phyloP scores from a whole-genome alignment of 2,888 invertebrate genomes.

The Sarcophaga caerulescens region DNA sequence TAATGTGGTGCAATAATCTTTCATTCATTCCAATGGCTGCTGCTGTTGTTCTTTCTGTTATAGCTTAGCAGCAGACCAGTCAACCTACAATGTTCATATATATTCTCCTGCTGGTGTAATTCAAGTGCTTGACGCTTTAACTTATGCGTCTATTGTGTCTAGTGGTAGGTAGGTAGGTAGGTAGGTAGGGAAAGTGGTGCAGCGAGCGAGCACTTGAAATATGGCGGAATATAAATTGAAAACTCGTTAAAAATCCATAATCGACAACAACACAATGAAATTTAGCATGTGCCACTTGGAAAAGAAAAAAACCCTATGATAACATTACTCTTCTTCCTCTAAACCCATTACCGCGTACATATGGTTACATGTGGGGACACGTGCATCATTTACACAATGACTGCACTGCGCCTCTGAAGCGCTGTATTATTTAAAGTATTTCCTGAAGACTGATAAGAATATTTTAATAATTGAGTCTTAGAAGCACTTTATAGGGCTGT shows the following conservation, averaged over 20 bases:
- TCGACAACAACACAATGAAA: conserved; percentile 70
- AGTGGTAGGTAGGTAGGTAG: not conserved
- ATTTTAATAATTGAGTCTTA: conserved; percentile 67
- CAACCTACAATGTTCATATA: not conserved
- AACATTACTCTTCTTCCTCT: conserved; percentile 40
- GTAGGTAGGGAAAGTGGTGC: not conserved
- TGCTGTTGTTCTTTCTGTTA: conserved; percentile 38
- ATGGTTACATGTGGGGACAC: conserved; percentile 37
- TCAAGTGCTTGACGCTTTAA: conserved; percentile 72
- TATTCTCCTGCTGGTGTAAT: conserved; percentile 39
- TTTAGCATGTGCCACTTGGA: conserved; percentile 67
- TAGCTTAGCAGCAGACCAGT: conserved; percentile 30
- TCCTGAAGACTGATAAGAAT: conserved; percentile 47
- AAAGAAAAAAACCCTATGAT: conserved; percentile 50
- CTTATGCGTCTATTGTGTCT: conserved; percentile 39
- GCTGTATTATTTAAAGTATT: conserved; percentile 1
- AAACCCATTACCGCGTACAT: not conserved
- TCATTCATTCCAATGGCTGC: not conserved
- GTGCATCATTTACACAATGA: conserved; percentile 25
- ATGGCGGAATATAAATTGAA: conserved; percentile 77
- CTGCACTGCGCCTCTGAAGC: not conserved
- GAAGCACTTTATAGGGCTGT: conserved; percentile 29
- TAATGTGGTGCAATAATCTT: conserved; percentile 61
- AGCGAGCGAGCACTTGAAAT: conserved; percentile 57
- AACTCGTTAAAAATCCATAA: conserved; percentile 82